Conservation (phyloP, 2,888 invertebrate genomes). For the Melanchra persicariae region DNA sequence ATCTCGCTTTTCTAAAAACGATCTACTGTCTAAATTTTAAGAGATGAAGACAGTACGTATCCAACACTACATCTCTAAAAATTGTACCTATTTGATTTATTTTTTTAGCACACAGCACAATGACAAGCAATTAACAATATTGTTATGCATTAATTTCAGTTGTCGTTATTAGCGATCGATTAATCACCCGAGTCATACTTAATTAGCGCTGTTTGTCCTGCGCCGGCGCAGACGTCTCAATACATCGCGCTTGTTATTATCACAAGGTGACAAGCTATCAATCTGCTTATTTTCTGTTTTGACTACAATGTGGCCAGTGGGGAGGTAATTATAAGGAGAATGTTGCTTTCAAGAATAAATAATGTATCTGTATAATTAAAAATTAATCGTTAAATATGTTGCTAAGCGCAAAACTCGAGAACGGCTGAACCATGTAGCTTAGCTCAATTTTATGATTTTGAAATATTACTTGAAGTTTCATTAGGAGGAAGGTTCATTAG, state of each 20-base stretch:
- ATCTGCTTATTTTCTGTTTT: conserved; percentile 39
- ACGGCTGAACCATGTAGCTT: too few relatives aligned
- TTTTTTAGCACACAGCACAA: conserved; percentile 14
- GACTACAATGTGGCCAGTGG: conserved; percentile 29
- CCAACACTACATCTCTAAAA: conserved; percentile 4
- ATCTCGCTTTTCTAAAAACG: background rate
- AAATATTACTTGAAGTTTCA: too few relatives aligned
- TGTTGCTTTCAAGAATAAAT: conserved; percentile 4
- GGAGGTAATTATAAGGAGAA: conserved; percentile 35
- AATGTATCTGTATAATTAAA: background rate
- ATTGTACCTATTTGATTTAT: conserved; percentile 8
- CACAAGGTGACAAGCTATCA: conserved; percentile 55
- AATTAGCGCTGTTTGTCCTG: conserved; percentile 55
- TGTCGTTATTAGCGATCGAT: conserved; percentile 53
- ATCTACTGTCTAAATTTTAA: too few relatives aligned
- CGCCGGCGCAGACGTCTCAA: conserved; percentile 36
- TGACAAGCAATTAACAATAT: conserved; percentile 43
- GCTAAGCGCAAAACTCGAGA: too few relatives aligned
- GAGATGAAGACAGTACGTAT: background rate
- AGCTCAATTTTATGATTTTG: too few relatives aligned
- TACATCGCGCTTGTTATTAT: conserved; percentile 46
- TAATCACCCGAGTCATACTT: conserved; percentile 54
- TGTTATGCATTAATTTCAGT: conserved; percentile 41
- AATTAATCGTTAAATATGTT: too few relatives aligned
- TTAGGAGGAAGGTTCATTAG: too few relatives aligned